A percentile compares a stretch with the other conserved stretches of the same genome.
These are phyloP conservation scores for Odontothrips loti DNA, from an alignment of 2,888 invertebrate species.

Conservation along the genomic window DNA sequence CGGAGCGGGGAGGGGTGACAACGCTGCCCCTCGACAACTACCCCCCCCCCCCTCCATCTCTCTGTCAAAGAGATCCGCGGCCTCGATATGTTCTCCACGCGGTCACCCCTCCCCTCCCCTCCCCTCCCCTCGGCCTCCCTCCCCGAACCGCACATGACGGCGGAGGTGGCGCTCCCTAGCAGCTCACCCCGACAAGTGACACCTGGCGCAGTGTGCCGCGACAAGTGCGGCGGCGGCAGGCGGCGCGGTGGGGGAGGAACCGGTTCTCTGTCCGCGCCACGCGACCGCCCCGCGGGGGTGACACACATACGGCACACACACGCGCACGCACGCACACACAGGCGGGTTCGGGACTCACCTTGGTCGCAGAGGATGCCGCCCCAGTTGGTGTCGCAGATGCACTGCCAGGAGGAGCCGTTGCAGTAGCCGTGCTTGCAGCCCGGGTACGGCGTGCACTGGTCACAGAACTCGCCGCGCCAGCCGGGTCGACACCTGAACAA, in stretches of 20 bases:
- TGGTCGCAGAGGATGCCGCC: slow-evolving; percentile 97
- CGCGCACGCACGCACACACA: too few species aligned
- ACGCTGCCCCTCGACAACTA: not conserved
- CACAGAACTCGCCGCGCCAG: slow-evolving; percentile 88
- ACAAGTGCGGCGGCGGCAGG: not conserved
- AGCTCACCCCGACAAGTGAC: too few species aligned
- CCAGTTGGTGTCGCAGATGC: slow-evolving; percentile 97
- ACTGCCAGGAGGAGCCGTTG: slow-evolving; percentile 89
- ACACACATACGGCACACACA: not conserved
- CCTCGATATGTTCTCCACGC: not conserved
- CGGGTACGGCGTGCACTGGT: slow-evolving; percentile 90
- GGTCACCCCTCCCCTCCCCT: not conserved
- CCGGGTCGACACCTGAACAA: slow-evolving; percentile 80
- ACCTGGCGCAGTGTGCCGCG: not conserved
- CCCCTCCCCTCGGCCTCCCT: not conserved
- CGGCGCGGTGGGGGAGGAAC: not conserved
- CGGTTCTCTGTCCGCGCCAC: not conserved
- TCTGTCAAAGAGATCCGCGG: not conserved
- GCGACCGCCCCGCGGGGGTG: not conserved
- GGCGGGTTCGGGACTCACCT: slow-evolving; percentile 59
- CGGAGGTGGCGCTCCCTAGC: not conserved
- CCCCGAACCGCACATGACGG: not conserved
- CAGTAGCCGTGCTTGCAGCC: slow-evolving; percentile 96
- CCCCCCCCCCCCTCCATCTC: not conserved
- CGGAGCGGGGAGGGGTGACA: not conserved